phyloP scores from a whole-genome alignment of 2,113 vertebrate species.

The Ictalurus punctatus region DNA sequence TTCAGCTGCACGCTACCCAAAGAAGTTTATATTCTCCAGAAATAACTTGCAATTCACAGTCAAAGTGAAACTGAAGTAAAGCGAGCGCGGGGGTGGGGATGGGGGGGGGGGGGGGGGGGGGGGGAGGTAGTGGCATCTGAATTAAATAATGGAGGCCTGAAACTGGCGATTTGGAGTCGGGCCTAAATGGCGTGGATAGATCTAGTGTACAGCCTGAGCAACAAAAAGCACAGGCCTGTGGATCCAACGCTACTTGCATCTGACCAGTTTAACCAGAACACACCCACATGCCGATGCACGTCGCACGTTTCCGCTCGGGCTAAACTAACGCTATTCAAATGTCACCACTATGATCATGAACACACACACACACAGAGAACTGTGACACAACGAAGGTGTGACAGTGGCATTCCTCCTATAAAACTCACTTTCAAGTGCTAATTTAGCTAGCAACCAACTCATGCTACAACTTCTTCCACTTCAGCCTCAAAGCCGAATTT shows the following conservation, averaged over 20 bases:
- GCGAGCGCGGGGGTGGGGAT: too few species aligned
- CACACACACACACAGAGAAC: not conserved
- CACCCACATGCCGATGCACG: constrained; percentile 47
- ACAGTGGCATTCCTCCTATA: not conserved
- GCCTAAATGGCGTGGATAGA: not conserved
- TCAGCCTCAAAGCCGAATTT: not conserved
- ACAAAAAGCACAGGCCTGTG: not conserved
- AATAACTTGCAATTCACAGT: not conserved
- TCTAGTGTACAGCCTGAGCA: not conserved
- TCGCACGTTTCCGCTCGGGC: constrained; percentile 24
- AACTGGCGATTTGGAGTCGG: not conserved
- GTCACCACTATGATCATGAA: not conserved
- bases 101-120: too few species aligned
- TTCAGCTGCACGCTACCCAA: not conserved
- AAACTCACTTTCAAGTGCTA: constrained; percentile 8
- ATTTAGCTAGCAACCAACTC: not conserved
- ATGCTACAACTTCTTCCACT: not conserved
- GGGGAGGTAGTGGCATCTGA: not conserved
- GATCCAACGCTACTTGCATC: not conserved
- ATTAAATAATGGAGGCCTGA: not conserved
- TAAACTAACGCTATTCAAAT: constrained; percentile 28
- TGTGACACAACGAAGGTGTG: constrained; percentile 1
- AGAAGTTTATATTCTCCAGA: not conserved
- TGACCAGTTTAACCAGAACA: constrained; percentile 41
- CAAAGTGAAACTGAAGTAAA: not conserved